phyloP scores from a whole-genome alignment of 2,113 vertebrate genomes.

The Candoia aspera region DNA sequence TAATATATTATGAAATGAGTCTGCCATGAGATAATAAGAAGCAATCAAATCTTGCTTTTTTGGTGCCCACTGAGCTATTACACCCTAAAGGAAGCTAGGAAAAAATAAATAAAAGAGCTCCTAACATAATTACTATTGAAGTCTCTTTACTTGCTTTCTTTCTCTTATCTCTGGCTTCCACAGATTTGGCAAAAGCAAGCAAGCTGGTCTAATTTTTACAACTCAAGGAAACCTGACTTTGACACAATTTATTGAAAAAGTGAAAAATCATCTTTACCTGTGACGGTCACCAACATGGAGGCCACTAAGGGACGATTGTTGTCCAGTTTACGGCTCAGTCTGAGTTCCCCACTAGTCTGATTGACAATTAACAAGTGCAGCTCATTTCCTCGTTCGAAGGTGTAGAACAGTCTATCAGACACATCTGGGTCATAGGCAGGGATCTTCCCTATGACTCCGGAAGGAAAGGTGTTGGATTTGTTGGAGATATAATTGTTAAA shows the following conservation, averaged over 20 bases:
- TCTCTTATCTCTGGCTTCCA: background rate
- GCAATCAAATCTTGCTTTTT: slow-evolving; percentile 38
- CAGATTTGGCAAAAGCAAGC: rapidly evolving
- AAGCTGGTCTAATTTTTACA: rapidly evolving
- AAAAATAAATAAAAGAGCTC: background rate
- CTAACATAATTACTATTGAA: background rate
- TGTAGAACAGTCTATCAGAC: slow-evolving; percentile 92
- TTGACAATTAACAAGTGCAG: slow-evolving; percentile 94
- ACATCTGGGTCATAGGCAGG: slow-evolving; percentile 95
- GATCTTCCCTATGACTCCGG: slow-evolving; percentile 90
- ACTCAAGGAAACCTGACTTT: rapidly evolving
- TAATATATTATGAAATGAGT: slow-evolving; percentile 42
- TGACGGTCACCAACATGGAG: slow-evolving; percentile 95
- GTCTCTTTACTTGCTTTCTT: background rate
- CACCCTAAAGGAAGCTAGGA: slow-evolving; percentile 23
- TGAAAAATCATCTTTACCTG: slow-evolving; percentile 81
- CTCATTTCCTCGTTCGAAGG: slow-evolving; percentile 94
- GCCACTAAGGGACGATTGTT: slow-evolving; percentile 97
- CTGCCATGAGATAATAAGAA: slow-evolving; percentile 31
- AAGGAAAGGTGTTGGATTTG: slow-evolving; percentile 95
- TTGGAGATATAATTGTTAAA: slow-evolving; percentile 99
- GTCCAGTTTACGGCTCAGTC: slow-evolving; percentile 95
- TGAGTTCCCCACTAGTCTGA: slow-evolving; percentile 93
- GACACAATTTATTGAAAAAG: background rate
- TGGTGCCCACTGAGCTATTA: slow-evolving; percentile 30